A percentile compares a stretch with the other conserved stretches of the same genome.
Conservation (phyloP, 2,797 vertebrate genomes). For the Oreonectes daqikongensis region DNA sequence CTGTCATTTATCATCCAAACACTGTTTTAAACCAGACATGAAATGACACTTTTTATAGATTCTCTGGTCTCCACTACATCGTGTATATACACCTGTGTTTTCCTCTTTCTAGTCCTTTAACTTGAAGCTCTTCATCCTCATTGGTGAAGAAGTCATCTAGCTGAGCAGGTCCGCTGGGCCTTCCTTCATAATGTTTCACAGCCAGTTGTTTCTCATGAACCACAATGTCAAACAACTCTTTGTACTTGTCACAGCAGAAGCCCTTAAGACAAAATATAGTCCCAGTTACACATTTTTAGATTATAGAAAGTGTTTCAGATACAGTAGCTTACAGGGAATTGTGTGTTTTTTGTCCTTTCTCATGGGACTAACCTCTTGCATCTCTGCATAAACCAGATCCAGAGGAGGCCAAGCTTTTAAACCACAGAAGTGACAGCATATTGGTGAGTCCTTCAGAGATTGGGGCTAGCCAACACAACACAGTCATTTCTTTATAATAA, state of each 20-base stretch:
- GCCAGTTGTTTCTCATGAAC: conserved; percentile 50
- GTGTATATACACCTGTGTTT: conserved; percentile 50
- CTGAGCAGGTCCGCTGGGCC: background rate
- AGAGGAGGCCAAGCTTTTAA: conserved; percentile 57
- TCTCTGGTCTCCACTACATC: background rate
- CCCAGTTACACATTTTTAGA: background rate
- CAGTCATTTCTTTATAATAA: background rate
- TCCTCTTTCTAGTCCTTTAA: conserved; percentile 22
- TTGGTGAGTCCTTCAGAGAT: conserved; percentile 22
- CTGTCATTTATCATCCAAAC: too few species aligned
- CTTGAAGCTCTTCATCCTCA: conserved; percentile 39
- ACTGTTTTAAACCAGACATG: too few species aligned
- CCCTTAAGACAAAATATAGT: background rate
- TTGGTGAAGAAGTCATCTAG: background rate
- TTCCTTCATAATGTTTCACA: conserved; percentile 18
- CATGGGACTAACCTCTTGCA: conserved; percentile 59
- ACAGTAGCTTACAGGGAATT: background rate
- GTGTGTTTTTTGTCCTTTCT: background rate
- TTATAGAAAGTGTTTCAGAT: background rate
- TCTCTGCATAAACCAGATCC: conserved; percentile 31
- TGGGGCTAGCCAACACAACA: conserved; percentile 44
- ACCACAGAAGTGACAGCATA: conserved; percentile 71
- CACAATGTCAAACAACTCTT: conserved; percentile 61
- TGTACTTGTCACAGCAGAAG: conserved; percentile 67
- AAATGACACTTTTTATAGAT: too few species aligned